Conservation (phyloP, 2,797 vertebrate genomes). For the Myoxocephalus aenaeus region DNA sequence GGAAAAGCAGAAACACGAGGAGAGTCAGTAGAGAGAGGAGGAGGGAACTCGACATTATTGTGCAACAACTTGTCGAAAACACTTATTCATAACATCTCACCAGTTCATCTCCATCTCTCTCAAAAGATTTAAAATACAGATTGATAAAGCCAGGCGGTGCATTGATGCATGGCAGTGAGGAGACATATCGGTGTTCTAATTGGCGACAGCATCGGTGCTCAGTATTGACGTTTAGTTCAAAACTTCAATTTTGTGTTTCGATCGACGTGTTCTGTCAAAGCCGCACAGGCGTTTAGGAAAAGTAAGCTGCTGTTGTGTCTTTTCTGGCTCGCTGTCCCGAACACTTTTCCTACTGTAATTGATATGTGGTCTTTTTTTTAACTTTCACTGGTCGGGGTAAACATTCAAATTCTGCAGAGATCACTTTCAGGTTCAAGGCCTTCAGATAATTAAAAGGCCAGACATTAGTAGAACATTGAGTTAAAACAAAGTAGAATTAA, state of each 20-base stretch:
- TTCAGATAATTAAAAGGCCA: neutral
- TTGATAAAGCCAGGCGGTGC: conserved; percentile 17
- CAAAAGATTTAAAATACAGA: conserved; percentile 18
- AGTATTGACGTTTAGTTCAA: conserved; percentile 48
- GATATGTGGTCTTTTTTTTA: neutral
- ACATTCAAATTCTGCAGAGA: conserved; percentile 28
- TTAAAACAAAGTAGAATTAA: neutral
- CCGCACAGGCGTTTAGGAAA: neutral
- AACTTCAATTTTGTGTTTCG: conserved; percentile 16
- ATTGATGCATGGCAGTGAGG: conserved; percentile 25
- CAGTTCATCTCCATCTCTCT: conserved; percentile 11
- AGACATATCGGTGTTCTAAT: conserved; percentile 44
- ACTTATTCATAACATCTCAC: conserved; percentile 18
- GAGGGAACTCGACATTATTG: conserved; percentile 34
- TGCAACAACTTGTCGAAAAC: conserved; percentile 46
- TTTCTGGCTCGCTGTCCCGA: conserved; percentile 17
- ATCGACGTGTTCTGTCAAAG: conserved; percentile 6
- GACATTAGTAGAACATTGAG: neutral
- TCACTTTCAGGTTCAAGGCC: neutral
- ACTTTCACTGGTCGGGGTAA: conserved; percentile 19
- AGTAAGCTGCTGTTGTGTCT: neutral
- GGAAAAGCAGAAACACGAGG: conserved; percentile 2
- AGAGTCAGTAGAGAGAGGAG: conserved; percentile 21
- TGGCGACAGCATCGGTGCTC: conserved; percentile 37
- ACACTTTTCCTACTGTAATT: neutral